Conservation (phyloP, 2,113 vertebrate genomes). For the Ariopsis seemanni region DNA sequence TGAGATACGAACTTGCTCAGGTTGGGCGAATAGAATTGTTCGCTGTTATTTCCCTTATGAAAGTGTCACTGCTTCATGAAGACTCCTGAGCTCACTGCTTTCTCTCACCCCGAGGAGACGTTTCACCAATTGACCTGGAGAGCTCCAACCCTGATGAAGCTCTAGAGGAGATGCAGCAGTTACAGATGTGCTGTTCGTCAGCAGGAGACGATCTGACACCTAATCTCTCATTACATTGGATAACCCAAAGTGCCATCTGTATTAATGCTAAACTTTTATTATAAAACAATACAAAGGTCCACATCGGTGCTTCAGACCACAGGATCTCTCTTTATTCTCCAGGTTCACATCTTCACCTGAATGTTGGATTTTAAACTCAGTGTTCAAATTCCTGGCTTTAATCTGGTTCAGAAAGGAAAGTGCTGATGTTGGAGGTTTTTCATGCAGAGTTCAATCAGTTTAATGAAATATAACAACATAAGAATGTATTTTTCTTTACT, state of each 20-base stretch:
- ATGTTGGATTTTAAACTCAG: neutral
- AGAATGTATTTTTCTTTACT: neutral
- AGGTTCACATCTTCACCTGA: neutral
- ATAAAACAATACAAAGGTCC: neutral
- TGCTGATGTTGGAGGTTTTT: neutral
- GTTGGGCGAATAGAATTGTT: slow-evolving; percentile 80
- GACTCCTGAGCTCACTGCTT: slow-evolving; percentile 76
- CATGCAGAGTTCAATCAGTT: too few species aligned
- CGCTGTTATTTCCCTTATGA: slow-evolving; percentile 77
- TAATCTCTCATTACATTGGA: slow-evolving; percentile 71
- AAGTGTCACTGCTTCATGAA: slow-evolving; percentile 77
- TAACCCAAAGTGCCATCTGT: slow-evolving; percentile 35
- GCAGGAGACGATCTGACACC: slow-evolving; percentile 68
- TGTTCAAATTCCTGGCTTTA: neutral
- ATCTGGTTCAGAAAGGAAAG: neutral
- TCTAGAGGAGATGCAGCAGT: slow-evolving; percentile 71
- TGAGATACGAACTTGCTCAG: slow-evolving; percentile 73
- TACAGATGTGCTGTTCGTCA: slow-evolving; percentile 69
- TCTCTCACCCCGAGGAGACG: slow-evolving; percentile 75
- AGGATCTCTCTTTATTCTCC: neutral
- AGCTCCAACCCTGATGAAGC: slow-evolving; percentile 77
- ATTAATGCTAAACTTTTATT: slow-evolving; percentile 24
- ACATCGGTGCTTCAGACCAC: neutral
- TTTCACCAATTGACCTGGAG: slow-evolving; percentile 77
- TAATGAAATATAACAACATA: too few species aligned